These are phyloP conservation scores for Nesospiza acunhae DNA, from an alignment of 2,113 vertebrate species.

Conservation along the genomic window DNA sequence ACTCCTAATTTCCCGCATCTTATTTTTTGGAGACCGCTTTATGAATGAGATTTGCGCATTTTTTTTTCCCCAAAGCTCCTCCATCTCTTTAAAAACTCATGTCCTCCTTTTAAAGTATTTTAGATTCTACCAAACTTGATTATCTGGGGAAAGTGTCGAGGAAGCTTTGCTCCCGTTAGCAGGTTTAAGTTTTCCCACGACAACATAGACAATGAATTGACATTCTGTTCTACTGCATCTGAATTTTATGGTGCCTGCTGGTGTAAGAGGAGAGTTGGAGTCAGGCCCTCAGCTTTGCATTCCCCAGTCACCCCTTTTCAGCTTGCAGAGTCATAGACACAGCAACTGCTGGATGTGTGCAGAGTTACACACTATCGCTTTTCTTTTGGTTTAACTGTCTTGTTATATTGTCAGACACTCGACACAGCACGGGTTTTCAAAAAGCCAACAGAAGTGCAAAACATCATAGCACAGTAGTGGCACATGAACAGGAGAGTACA, in stretches of 20 bases:
- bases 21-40: background rate
- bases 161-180: background rate
- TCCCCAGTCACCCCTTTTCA: background rate
- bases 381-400: background rate
- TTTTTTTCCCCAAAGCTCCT: background rate
- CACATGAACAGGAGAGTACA: background rate
- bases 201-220: background rate
- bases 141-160: background rate
- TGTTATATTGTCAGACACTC: background rate
- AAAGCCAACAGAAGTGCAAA: background rate
- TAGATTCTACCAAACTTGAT: background rate
- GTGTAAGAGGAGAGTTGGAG: background rate
- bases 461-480: background rate
- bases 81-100: background rate
- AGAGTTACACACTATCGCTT: background rate
- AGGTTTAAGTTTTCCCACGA: background rate
- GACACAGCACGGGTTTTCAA: fast-evolving
- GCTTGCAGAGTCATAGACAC: background rate
- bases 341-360: background rate
- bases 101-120: background rate
- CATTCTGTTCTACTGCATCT: background rate
- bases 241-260: background rate
- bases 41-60: background rate
- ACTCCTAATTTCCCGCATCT: slow-evolving; percentile 1
- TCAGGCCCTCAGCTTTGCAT: background rate